Evolutionary conservation across 1,140 invertebrate genomes (phyloP), one percentile per base, ranked within the genome.

Genomic region (Drosophila repleta): DNA sequence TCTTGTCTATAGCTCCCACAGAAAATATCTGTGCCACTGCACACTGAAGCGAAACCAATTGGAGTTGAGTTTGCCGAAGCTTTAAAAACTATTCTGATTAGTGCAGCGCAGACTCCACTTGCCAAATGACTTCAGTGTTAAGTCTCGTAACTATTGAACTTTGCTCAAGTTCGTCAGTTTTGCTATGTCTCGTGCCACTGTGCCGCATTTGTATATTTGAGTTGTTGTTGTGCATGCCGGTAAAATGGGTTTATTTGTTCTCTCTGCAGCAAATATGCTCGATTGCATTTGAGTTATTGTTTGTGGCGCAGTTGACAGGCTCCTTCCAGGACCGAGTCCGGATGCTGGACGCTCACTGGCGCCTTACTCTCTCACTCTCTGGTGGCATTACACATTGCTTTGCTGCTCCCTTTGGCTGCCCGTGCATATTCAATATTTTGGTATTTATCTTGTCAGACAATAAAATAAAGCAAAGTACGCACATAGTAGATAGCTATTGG

Each of bases 371-470:
- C 49, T 29, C 24, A n/a, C n/a, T 51, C n/a, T 13, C 49, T 18
- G 21, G 5, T 49, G 45, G 45, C 26, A 37, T 20, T 21, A 1
- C 29, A 20, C 29, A 65, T 57, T 64, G 43, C 55, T 57, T n/a
- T 35, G 32, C 21, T 13, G 41, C 24, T 56, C 55, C 51, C 39
- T 43, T 43, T 65, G 71, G 37, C 66, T 64, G 71, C 24, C 48
- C 53, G 66, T 69, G 76, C 66, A 78, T 77, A 79, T 88, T 88
- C 76, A 88, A 88, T 88, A 88, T 88, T 88, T 88, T 77, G 83
- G 83, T 83, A 88, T 88, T 88, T 88, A 88, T 88, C 83, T 88
- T 88, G 83, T 88, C 73, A 63, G 84, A 88, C 83, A 88, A 88
- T 88, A 88, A 88, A 88, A 88, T 88, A 88, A 83, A 83, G 79